Evolutionary conservation across 2,113 vertebrate species (phyloP).

Genomic region (Dissostichus mawsoni): DNA sequence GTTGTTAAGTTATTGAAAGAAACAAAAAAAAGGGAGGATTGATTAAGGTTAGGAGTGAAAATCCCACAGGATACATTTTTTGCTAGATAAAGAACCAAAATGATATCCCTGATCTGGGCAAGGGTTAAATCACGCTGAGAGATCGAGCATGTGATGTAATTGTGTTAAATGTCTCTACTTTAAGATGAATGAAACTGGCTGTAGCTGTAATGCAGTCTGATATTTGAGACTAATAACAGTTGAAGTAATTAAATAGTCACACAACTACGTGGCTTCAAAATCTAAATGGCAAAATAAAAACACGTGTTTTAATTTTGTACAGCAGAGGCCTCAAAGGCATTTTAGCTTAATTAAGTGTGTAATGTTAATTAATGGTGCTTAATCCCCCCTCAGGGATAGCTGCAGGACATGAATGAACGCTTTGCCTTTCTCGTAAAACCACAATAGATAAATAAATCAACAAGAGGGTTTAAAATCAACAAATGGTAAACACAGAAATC

Average conservation of each 20-base stretch:
- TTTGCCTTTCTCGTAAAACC: neutral
- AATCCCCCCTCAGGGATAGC: conserved; percentile 7
- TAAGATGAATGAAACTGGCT: neutral
- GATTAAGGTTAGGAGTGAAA: too few species aligned
- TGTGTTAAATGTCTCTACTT: too few species aligned
- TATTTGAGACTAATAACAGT: neutral
- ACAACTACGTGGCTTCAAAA: neutral
- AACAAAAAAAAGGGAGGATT: too few species aligned
- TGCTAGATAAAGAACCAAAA: too few species aligned
- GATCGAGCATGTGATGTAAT: too few species aligned
- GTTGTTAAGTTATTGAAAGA: too few species aligned
- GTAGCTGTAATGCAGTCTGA: neutral
- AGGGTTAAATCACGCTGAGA: too few species aligned
- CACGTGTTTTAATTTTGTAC: conserved; percentile 15
- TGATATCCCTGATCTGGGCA: too few species aligned
- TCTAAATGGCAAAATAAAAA: neutral
- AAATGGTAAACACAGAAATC: neutral
- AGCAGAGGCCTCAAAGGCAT: conserved; percentile 34
- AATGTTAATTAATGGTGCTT: conserved; percentile 61
- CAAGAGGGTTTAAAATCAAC: neutral
- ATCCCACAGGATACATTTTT: too few species aligned
- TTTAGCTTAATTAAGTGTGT: conserved; percentile 61
- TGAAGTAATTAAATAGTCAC: neutral
- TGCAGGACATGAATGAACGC: conserved; percentile 11
- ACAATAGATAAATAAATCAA: neutral